These are phyloP conservation scores for Drosophila tristis DNA, from an alignment of 1,140 invertebrate genomes.

Conservation along the genomic window DNA sequence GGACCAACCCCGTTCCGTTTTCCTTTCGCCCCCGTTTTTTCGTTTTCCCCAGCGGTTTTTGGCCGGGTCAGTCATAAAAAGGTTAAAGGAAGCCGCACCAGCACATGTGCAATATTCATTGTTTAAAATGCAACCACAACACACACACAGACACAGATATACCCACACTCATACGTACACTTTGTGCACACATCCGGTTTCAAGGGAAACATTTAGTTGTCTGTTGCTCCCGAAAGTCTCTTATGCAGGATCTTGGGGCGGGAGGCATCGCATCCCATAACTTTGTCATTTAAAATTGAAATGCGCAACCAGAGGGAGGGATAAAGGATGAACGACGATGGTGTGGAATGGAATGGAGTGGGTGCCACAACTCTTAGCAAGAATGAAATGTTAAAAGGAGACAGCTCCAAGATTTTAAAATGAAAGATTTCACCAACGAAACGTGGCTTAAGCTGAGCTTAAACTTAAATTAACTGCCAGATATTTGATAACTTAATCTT, in stretches of 20 bases:
- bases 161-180: conserved; percentile 12
- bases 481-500: too few species aligned
- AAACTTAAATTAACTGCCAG: too few species aligned
- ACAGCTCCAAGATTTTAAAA: too few species aligned
- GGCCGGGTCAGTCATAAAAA: conserved; percentile 71
- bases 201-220: conserved; percentile 72
- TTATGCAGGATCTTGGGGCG: conserved; percentile 40
- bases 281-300: conserved; percentile 62
- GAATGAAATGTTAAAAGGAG: too few species aligned
- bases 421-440: too few species aligned
- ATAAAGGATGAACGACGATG: not conserved
- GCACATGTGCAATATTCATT: conserved; percentile 57
- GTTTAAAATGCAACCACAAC: conserved; percentile 71
- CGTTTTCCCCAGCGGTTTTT: conserved; percentile 32
- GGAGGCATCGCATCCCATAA: conserved; percentile 31
- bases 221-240: conserved; percentile 46
- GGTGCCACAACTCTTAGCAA: too few species aligned
- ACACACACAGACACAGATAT: conserved; percentile 22
- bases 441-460: too few species aligned
- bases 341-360: too few species aligned
- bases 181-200: conserved; percentile 64
- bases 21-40: conserved; percentile 1
- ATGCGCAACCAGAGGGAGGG: conserved; percentile 10
- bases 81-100: conserved; percentile 54
- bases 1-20: conserved; percentile 18